Percentiles rank a stretch among this genome's conserved stretches.
These are phyloP conservation scores for Dendrolimus houi DNA, from an alignment of 2,888 invertebrate genomes.

Conservation along the genomic window DNA sequence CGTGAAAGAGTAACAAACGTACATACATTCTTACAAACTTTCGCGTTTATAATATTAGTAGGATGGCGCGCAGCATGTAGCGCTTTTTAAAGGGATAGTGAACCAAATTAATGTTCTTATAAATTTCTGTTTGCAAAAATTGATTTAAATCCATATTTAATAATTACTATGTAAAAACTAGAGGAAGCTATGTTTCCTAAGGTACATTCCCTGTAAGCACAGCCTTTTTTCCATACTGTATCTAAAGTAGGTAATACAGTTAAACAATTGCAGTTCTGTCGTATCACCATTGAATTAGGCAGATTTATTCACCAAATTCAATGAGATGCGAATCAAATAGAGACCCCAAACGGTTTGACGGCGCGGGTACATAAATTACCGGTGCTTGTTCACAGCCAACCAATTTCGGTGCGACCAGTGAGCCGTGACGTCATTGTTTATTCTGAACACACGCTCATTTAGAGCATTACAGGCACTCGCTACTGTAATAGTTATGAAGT, in stretches of 20 bases:
- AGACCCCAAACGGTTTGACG: neutral
- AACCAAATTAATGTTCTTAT: too few species aligned
- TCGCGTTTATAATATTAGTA: too few species aligned
- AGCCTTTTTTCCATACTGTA: neutral
- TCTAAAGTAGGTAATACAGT: neutral
- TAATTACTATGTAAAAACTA: too few species aligned
- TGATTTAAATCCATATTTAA: too few species aligned
- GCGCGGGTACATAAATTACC: slow-evolving; percentile 1
- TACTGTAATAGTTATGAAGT: neutral
- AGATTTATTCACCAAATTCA: neutral
- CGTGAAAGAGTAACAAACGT: too few species aligned
- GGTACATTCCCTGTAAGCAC: too few species aligned
- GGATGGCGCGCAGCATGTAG: too few species aligned
- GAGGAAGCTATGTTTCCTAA: too few species aligned
- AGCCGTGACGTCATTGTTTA: slow-evolving; percentile 27
- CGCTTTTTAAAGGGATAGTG: too few species aligned
- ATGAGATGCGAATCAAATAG: neutral
- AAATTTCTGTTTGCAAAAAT: too few species aligned
- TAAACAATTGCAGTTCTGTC: neutral
- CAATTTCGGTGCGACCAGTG: slow-evolving; percentile 13
- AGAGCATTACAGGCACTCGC: slow-evolving; percentile 1
- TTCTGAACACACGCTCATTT: slow-evolving; percentile 25
- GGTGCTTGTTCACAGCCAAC: slow-evolving; percentile 2
- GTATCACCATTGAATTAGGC: neutral
- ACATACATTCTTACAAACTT: too few species aligned